Evolutionary conservation across 1,140 invertebrate genomes (phyloP), one percentile per base, ranked within the genome.

Genomic region (Drosophila elegans): DNA sequence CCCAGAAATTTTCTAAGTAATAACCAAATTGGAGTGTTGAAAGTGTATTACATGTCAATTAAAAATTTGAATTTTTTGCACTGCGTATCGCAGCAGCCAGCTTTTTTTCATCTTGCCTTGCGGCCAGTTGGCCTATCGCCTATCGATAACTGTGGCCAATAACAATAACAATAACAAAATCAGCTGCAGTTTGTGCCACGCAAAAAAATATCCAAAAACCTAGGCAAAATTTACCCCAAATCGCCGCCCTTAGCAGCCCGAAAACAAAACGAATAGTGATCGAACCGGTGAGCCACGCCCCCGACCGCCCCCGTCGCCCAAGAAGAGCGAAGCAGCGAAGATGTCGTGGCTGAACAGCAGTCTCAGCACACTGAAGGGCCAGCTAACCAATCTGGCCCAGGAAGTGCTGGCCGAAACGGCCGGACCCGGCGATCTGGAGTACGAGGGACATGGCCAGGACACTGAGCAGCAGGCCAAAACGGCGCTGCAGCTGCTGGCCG

Each of bases 341-440:
- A 96, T 96, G 95, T 95, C 95, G 93, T 96, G 96, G 96, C 94
- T 96, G 64, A 96, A 96, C 84, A 94, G 95, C 77, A 96, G 95
- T 92, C 94, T 96, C 66, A 95, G 94, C 90, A 95, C 93, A 93
- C 93, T 96, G 74, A 96, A 96, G 91, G 96, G 95, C 80, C 96
- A 96, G 92, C 94, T 96, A 69, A 95, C 95, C 10, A 96, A 94
- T 92, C 95, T 96, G 81, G 96, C 96, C 64, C 95, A 95, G 80
- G 96, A 96, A 92, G 95, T 93, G 69, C 93, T 93, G 39, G 93
- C 94, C 21, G 94, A 94, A 86, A 92, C 92, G 75, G 94, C 93
- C 92, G 93, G 92, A 66, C 92, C 92, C 73, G 78, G 86, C 29
- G 90, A 91, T 55, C 71, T 74, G n/a, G 90, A 91, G 11, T 91